phyloP scores from a whole-genome alignment of 2,113 vertebrate genomes.

The Carlito syrichta region DNA sequence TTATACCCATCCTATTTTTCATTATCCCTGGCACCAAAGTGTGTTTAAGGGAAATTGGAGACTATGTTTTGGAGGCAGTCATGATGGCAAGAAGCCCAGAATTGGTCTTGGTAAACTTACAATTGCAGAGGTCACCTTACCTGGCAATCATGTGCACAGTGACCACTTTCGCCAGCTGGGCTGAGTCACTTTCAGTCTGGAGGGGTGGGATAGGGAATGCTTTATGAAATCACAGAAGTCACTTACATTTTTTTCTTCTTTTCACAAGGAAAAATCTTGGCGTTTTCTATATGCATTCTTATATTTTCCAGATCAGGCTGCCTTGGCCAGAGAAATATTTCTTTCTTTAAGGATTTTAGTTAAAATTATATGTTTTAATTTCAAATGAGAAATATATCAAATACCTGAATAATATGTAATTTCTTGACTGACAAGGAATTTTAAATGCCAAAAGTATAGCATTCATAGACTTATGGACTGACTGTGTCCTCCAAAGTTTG shows the following conservation, averaged over 20 bases:
- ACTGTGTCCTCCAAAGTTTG: no score
- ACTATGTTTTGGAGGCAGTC: not conserved
- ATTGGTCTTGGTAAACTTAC: not conserved
- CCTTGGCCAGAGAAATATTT: not conserved
- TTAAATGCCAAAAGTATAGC: not conserved
- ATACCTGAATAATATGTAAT: not conserved
- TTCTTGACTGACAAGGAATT: not conserved
- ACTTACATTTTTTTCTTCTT: not conserved
- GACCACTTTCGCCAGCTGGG: not conserved
- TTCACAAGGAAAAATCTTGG: not conserved
- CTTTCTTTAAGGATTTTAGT: not conserved
- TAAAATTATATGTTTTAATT: slow-evolving; percentile 6
- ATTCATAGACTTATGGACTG: not conserved
- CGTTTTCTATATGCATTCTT: not conserved
- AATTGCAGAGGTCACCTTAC: not conserved
- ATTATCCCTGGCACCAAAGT: not conserved
- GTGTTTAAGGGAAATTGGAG: not conserved
- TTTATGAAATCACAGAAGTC: not conserved
- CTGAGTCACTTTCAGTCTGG: not conserved
- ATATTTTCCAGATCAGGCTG: not conserved
- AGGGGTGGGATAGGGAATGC: not conserved
- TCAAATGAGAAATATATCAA: not conserved
- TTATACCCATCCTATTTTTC: not conserved
- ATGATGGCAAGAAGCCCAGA: not conserved
- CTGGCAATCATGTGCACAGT: not conserved